A percentile compares a stretch with the other conserved stretches of the same genome.
Evolutionary conservation across 2,113 vertebrate genomes (phyloP).

Genomic region (Chunga burmeisteri): DNA sequence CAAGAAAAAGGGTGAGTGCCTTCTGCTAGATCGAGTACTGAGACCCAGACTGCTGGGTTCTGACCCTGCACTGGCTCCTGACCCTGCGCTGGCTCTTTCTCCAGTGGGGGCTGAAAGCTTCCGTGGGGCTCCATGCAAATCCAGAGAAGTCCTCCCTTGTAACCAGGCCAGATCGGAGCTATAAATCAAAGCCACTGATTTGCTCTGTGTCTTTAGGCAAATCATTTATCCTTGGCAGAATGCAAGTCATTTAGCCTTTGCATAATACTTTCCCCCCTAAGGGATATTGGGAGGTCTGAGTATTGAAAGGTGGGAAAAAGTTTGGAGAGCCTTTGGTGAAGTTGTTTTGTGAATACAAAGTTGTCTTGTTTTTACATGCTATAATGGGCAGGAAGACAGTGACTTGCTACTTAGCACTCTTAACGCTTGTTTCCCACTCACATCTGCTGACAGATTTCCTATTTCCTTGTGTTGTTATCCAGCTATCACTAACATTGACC

Average conservation of each 20-base stretch:
- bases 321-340: not conserved
- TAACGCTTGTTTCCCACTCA: rapidly evolving
- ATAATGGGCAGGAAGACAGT: not conserved
- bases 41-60: not conserved
- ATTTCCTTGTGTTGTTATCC: not conserved
- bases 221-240: constrained; percentile 37
- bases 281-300: not conserved
- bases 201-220: constrained; percentile 41
- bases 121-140: not conserved
- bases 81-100: not conserved
- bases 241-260: constrained; percentile 19
- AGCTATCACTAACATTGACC: not conserved
- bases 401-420: not conserved
- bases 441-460: not conserved
- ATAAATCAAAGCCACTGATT: constrained; percentile 56
- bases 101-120: not conserved
- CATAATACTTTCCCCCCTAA: not conserved
- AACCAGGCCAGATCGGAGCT: not conserved
- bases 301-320: not conserved
- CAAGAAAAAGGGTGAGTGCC: not conserved
- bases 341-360: not conserved
- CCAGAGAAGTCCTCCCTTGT: not conserved
- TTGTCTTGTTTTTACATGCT: not conserved
- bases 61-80: not conserved
- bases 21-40: not conserved